Evolutionary conservation across 2,797 vertebrate genomes (phyloP).

Genomic region (Smutsia gigantea): DNA sequence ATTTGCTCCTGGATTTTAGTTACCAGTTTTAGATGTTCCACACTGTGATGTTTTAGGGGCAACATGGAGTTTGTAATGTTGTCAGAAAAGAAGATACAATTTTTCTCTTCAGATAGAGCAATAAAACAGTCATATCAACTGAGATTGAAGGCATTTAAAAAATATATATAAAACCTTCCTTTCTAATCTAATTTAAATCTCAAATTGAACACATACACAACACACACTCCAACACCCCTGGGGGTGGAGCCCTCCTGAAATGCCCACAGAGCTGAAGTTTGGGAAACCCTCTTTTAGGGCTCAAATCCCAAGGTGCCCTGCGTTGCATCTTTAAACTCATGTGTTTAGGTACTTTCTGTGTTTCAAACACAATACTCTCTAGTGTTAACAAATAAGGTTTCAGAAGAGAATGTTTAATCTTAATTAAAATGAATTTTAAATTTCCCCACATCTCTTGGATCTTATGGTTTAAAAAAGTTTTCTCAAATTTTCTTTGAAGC

Average conservation of each 20-base stretch:
- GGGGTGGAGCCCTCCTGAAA: neutral
- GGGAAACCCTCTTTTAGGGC: neutral
- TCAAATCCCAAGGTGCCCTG: neutral
- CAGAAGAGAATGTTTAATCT: neutral
- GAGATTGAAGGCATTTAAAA: neutral
- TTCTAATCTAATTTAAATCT: neutral
- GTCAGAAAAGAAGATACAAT: neutral
- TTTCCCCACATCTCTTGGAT: neutral
- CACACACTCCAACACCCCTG: neutral
- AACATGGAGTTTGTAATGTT: neutral
- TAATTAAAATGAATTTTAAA: neutral
- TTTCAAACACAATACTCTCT: neutral
- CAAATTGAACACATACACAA: neutral
- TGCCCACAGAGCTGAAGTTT: neutral
- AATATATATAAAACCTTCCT: neutral
- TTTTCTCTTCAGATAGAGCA: neutral
- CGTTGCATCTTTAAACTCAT: fast-evolving
- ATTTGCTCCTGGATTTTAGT: neutral
- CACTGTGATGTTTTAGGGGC: neutral
- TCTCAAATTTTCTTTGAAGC: neutral
- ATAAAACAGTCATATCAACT: neutral
- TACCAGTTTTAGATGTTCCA: neutral
- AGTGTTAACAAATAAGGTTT: neutral
- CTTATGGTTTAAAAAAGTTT: neutral
- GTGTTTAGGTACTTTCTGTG: too few relatives aligned